Percentiles rank a stretch among this genome's conserved stretches.
phyloP scores from a whole-genome alignment of 1,140 invertebrate species.

The Caenorhabditis latens region DNA sequence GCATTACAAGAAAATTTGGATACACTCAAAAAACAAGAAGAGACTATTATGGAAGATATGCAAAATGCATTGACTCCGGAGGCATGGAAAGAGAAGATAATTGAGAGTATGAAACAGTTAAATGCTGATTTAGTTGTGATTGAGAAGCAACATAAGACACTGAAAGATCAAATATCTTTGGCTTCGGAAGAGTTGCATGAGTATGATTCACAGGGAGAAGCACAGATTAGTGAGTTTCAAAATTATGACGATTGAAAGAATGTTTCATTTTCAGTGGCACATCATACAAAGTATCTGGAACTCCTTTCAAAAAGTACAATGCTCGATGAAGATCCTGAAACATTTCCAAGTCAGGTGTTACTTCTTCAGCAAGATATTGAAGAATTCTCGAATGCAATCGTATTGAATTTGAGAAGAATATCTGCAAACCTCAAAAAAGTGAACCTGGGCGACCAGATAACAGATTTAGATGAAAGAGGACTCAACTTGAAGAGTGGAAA shows the following conservation, averaged over 20 bases:
- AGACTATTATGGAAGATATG: slow-evolving; percentile 42
- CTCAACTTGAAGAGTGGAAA: slow-evolving; percentile 39
- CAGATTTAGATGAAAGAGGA: slow-evolving; percentile 39
- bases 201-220: slow-evolving; percentile 39
- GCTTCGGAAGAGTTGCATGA: slow-evolving; percentile 37
- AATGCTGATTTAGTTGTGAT: slow-evolving; percentile 35
- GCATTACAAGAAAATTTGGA: slow-evolving; percentile 1
- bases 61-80: slow-evolving; percentile 35
- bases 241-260: neutral
- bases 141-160: slow-evolving; percentile 34
- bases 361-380: slow-evolving; percentile 21
- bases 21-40: slow-evolving; percentile 7
- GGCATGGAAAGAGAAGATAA: slow-evolving; percentile 21
- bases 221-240: slow-evolving; percentile 23
- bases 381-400: slow-evolving; percentile 26
- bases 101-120: slow-evolving; percentile 26
- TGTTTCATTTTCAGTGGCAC: slow-evolving; percentile 24
- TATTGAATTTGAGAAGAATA: slow-evolving; percentile 23
- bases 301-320: slow-evolving; percentile 45
- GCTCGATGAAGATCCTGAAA: slow-evolving; percentile 3
- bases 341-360: neutral
- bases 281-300: slow-evolving; percentile 41
- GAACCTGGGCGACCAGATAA: slow-evolving; percentile 27
- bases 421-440: slow-evolving; percentile 49
- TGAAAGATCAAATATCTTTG: slow-evolving; percentile 23